phyloP scores from a whole-genome alignment of 1,140 invertebrate genomes.

The Nebria ingens region DNA sequence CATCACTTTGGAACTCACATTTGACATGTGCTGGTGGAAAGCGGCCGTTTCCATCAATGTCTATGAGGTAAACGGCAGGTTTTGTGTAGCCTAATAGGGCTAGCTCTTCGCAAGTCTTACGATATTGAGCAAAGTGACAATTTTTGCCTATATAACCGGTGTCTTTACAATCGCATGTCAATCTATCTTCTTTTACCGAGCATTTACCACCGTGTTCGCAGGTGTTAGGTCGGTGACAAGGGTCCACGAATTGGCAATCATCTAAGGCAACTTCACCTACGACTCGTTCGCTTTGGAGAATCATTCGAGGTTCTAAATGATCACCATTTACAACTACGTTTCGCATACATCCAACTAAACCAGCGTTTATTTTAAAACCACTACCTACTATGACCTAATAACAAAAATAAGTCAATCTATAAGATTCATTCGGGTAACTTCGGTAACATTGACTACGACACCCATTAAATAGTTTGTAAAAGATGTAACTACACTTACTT shows the following conservation, averaged over 20 bases:
- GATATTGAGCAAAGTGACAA: slow-evolving; percentile 84
- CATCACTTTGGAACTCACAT: slow-evolving; percentile 79
- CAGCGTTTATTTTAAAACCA: slow-evolving; percentile 53
- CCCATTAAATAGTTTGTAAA: slow-evolving; percentile 17
- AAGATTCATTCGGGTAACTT: too few species aligned
- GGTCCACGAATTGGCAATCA: slow-evolving; percentile 83
- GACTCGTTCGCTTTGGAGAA: slow-evolving; percentile 69
- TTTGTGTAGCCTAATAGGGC: slow-evolving; percentile 73
- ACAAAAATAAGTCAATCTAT: too few species aligned
- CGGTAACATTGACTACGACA: slow-evolving; percentile 40
- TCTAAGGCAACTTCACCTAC: slow-evolving; percentile 82
- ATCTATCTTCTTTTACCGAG: slow-evolving; percentile 74
- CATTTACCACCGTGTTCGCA: slow-evolving; percentile 87
- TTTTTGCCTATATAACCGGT: slow-evolving; percentile 84
- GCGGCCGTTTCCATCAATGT: slow-evolving; percentile 86
- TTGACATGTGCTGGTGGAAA: slow-evolving; percentile 83
- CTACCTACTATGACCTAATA: slow-evolving; percentile 65
- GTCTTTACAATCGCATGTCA: slow-evolving; percentile 79
- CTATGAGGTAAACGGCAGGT: slow-evolving; percentile 81
- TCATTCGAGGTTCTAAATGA: slow-evolving; percentile 59
- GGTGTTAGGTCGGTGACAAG: slow-evolving; percentile 76
- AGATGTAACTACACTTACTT: slow-evolving; percentile 35
- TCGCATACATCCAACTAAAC: slow-evolving; percentile 82
- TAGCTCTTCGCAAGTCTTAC: slow-evolving; percentile 85
- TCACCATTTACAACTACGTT: slow-evolving; percentile 74